phyloP scores from a whole-genome alignment of 2,797 vertebrate species.

The Neosilurus hyrtlii region DNA sequence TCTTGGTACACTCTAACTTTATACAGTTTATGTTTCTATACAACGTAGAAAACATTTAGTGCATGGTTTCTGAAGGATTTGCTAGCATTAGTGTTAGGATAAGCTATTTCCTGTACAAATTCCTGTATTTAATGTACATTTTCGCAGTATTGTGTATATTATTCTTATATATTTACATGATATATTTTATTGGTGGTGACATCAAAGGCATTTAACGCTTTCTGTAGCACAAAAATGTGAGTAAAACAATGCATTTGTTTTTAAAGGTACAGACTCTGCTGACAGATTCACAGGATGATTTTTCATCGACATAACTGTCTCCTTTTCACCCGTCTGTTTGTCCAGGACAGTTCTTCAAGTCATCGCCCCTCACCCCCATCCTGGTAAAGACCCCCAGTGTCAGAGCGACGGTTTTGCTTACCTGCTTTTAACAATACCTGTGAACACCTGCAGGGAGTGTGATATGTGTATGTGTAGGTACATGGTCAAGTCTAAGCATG shows the following conservation, averaged over 20 bases:
- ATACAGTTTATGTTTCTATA: not conserved
- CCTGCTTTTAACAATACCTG: constrained; percentile 50
- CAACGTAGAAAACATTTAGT: not conserved
- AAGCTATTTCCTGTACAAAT: too few species aligned
- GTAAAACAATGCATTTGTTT: not conserved
- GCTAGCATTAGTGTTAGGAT: not conserved
- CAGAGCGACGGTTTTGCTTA: constrained; percentile 51
- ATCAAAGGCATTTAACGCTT: not conserved
- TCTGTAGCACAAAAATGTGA: not conserved
- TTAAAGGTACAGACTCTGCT: not conserved
- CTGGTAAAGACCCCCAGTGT: constrained; percentile 40
- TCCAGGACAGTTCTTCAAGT: constrained; percentile 40
- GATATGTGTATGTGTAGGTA: constrained; percentile 41
- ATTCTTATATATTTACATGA: not conserved
- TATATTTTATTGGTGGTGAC: not conserved
- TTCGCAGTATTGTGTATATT: not conserved
- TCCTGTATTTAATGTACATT: too few species aligned
- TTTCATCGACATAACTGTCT: constrained; percentile 4
- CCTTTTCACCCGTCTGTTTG: constrained; percentile 25
- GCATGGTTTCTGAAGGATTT: not conserved
- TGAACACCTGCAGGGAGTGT: constrained; percentile 53
- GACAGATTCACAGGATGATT: not conserved
- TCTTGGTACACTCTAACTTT: not conserved
- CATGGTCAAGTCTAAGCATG: constrained; percentile 56
- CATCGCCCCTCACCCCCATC: constrained; percentile 47